Evolutionary conservation across 1,140 invertebrate genomes (phyloP), one percentile per base, ranked within the genome.

Genomic region (Hesperophylax magnus): DNA sequence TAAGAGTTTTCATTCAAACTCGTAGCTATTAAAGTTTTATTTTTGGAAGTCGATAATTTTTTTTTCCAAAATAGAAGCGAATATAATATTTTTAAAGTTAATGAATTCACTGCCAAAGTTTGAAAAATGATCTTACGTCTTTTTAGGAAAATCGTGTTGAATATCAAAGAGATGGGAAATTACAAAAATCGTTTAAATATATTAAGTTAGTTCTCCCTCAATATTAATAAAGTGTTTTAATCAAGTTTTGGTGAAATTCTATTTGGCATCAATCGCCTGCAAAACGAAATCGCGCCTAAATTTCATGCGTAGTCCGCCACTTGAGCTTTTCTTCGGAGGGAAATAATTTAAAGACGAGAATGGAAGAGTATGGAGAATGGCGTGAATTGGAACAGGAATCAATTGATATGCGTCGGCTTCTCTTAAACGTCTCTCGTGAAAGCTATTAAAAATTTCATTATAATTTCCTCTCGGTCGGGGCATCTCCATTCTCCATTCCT

Each of bases 401-500:
- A 82, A 82, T 82, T 82, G 72, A 82, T 79, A 82, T 81, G 76
- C 80, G 75, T 65, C 72, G 79, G 72, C 61, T 58, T 77, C 80
- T 81, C 76, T 67, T 81, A 81, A 78, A 81, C 80, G 80, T 77
- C 80, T 76, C 63, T 52, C 56, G 74, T 60, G 69, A 74, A 81
- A 78, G 67, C 80, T 76, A 81, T 81, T 81, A 81, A 81, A 81
- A 78, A 56, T 78, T 81, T 81, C 80, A 81, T 81, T 81, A 81
- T 69, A 77, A 81, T 78, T 81, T 81, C 58, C 39, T 24, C 47
- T 67, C 65, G 76, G n/a, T 22, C 27, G 31, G 20, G 18, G 71
- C 47, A 53, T 17, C 60, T 14, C 67, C 20, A 81, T 60, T 60
- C 67, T 67, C 71, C 71, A 31, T 22, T 65, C 72, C 60, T 22